Evolutionary conservation across 2,888 invertebrate species (phyloP), one percentile per base, ranked within the genome.

Genomic region (Clistopyga incitator): DNA sequence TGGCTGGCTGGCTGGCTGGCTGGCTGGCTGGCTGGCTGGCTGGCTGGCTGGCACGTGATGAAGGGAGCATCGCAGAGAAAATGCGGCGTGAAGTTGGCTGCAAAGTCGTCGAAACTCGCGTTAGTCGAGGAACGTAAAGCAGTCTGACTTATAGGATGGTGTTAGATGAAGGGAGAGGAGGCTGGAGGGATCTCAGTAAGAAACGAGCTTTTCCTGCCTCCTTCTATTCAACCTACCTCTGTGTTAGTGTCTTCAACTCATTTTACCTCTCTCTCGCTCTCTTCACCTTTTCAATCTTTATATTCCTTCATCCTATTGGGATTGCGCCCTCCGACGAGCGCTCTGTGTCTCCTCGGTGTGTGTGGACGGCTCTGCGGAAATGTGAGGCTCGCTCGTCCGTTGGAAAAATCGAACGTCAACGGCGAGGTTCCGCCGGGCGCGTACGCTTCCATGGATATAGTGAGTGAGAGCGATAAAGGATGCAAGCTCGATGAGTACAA

Each of bases 41-140:
- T 50, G 38, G 59, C 71, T 76, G 56, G 47, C 56, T 72, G 65
- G 83, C 72, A 80, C 83, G 83, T 83, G 83, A 83, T 80, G 80
- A 83, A 83, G 81, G 81, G 74, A 84, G 50, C 72, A 74, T 84
- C 82, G 75, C 42, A 75, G 38, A 78, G 77, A 84, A 84, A 84
- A 81, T 81, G 84, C 84, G 78, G 81, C 81, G 81, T 78, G 78
- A 84, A 84, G 84, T 84, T 84, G 81, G 81, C 78, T 84, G 84
- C 64, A 70, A 86, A 86, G 82, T 85, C 84, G 77, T 75, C 85
- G 86, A 81, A 86, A 85, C 85, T 86, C 83, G 77, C 81, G 86
- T 83, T 86, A 83, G 86, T 83, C 82, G 71, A 74, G 77, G 81
- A 81, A 84, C 84, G 84, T 84, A 84, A 84, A 84, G 78, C 84